These are phyloP conservation scores for Ferrisia virgata DNA, from an alignment of 2,888 invertebrate species.

Conservation along the genomic window DNA sequence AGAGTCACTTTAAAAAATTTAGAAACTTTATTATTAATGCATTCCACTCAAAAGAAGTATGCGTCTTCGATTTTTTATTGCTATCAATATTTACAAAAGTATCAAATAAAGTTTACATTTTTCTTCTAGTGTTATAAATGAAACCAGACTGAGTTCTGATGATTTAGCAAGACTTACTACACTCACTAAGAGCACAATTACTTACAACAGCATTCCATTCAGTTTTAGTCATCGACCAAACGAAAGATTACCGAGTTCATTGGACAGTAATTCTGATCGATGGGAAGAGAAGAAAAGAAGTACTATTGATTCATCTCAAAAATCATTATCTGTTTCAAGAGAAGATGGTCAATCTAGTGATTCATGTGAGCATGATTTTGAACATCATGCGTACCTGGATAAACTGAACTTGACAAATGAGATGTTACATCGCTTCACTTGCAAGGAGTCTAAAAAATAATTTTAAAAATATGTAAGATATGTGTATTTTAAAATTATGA, in stretches of 20 bases:
- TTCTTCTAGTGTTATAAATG: slow-evolving; percentile 1
- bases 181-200: background rate
- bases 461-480: background rate
- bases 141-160: background rate
- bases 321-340: background rate
- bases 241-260: slow-evolving; percentile 10
- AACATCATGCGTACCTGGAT: background rate
- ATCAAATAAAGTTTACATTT: background rate
- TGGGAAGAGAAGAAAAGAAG: background rate
- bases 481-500: background rate
- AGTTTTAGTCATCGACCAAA: slow-evolving; percentile 6
- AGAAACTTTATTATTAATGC: slow-evolving; percentile 59
- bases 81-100: too few relatives aligned
- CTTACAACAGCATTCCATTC: slow-evolving; percentile 19
- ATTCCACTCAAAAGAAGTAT: slow-evolving; percentile 49
- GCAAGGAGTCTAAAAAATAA: background rate
- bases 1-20: slow-evolving; percentile 75
- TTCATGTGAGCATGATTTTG: slow-evolving; percentile 18
- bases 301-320: background rate
- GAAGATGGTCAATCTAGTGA: slow-evolving; percentile 37
- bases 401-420: background rate
- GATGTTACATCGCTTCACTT: background rate
- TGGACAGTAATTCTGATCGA: slow-evolving; percentile 31
- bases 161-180: slow-evolving; percentile 12
- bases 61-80: background rate